phyloP scores from a whole-genome alignment of 2,113 vertebrate genomes.

The Eublepharis macularius region DNA sequence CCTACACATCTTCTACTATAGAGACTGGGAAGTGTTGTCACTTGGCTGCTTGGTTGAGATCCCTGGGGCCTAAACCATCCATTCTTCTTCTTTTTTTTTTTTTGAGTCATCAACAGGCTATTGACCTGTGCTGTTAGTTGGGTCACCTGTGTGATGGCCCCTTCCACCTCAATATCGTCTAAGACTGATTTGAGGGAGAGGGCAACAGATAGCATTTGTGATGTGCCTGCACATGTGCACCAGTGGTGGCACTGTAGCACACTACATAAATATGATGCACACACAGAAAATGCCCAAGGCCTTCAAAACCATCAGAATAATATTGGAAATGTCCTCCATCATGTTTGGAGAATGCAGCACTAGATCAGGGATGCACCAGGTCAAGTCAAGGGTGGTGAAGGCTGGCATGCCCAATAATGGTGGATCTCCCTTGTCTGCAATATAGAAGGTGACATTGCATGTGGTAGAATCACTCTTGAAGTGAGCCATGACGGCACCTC shows the following conservation, averaged over 20 bases:
- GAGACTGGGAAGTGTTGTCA: slow-evolving; percentile 14
- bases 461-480: too few species aligned
- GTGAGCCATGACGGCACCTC: too few species aligned
- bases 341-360: background rate
- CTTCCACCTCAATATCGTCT: background rate
- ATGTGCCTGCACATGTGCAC: too few species aligned
- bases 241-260: too few species aligned
- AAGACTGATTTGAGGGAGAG: too few species aligned
- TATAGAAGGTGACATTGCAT: too few species aligned
- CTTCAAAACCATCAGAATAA: background rate
- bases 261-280: background rate
- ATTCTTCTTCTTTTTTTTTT: too few species aligned
- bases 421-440: background rate
- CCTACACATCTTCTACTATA: background rate
- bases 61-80: background rate
- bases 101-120: slow-evolving; percentile 3
- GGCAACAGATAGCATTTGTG: too few species aligned
- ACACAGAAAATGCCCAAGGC: background rate
- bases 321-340: background rate
- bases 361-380: background rate
- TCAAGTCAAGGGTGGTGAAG: background rate
- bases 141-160: background rate
- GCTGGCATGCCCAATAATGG: background rate
- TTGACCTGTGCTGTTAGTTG: slow-evolving; percentile 13
- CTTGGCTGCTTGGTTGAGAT: slow-evolving; percentile 24